A percentile compares a stretch with the other conserved stretches of the same genome.
Evolutionary conservation across 2,888 invertebrate species (phyloP).

Genomic region (Drosophila pseudotalamancana): DNA sequence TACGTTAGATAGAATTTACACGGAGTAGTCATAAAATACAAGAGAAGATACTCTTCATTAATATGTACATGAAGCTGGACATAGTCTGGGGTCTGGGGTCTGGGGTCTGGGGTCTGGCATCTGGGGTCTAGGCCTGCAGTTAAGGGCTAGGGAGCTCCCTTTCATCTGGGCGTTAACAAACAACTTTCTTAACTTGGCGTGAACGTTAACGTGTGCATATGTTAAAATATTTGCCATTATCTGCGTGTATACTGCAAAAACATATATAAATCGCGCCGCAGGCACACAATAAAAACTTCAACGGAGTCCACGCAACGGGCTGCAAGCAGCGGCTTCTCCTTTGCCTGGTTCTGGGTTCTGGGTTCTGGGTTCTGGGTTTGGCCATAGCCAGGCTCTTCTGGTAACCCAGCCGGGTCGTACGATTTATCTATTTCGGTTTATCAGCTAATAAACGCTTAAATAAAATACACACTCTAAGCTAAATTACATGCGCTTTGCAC

Average conservation of each 20-base stretch:
- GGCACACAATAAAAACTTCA: constrained; percentile 73
- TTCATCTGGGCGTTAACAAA: constrained; percentile 57
- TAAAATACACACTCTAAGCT: constrained; percentile 78
- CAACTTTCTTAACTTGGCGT: constrained; percentile 67
- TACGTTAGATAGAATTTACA: constrained; percentile 25
- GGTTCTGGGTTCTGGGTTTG: constrained; percentile 8
- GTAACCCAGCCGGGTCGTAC: constrained; percentile 14
- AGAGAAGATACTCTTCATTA: constrained; percentile 2
- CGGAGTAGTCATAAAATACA: neutral
- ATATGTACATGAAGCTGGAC: constrained; percentile 10
- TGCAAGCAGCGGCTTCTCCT: constrained; percentile 4
- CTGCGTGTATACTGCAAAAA: constrained; percentile 47
- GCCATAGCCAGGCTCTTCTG: constrained; percentile 8
- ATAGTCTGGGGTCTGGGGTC: neutral
- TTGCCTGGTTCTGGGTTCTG: constrained; percentile 19
- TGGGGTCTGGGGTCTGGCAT: neutral
- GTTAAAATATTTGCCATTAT: constrained; percentile 66
- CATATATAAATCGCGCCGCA: constrained; percentile 54
- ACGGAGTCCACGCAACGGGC: constrained; percentile 21
- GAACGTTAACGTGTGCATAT: constrained; percentile 52
- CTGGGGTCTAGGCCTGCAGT: too few relatives aligned
- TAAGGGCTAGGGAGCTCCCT: too few relatives aligned
- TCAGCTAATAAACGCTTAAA: constrained; percentile 80
- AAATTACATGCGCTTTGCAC: constrained; percentile 70
- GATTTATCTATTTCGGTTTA: constrained; percentile 77